Conservation (phyloP, 2,797 vertebrate genomes). For the Xyrichtys novacula region DNA sequence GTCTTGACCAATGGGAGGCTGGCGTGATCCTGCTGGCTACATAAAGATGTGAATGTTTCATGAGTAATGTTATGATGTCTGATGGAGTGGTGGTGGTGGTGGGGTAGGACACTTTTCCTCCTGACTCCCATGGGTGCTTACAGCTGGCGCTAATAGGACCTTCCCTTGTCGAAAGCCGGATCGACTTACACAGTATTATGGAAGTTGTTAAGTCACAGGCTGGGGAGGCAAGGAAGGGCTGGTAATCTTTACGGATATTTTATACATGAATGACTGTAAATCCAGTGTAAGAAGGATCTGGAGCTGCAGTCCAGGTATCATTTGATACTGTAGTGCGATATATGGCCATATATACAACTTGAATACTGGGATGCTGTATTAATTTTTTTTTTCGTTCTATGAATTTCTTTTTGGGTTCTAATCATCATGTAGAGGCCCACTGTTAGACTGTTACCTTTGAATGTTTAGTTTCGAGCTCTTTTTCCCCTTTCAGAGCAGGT, state of each 20-base stretch:
- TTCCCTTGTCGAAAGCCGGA: conserved; percentile 64
- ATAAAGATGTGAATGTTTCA: conserved; percentile 84
- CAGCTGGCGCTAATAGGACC: conserved; percentile 80
- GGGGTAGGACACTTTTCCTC: conserved; percentile 66
- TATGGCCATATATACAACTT: neutral
- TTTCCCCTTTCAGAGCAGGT: too few species aligned
- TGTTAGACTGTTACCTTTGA: too few species aligned
- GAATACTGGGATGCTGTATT: too few species aligned
- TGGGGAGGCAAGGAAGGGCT: conserved; percentile 23
- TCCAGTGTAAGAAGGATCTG: conserved; percentile 15
- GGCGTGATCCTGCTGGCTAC: conserved; percentile 69
- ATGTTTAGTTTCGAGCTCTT: too few species aligned
- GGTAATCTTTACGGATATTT: conserved; percentile 37
- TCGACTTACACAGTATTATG: conserved; percentile 73
- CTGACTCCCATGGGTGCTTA: conserved; percentile 70
- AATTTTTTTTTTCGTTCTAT: too few species aligned
- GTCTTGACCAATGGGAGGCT: conserved; percentile 78
- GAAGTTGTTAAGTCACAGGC: conserved; percentile 46
- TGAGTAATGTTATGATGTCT: conserved; percentile 79
- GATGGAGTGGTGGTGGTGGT: conserved; percentile 38
- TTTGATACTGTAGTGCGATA: conserved; percentile 10
- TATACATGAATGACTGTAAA: conserved; percentile 16
- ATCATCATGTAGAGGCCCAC: too few species aligned
- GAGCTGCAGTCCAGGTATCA: conserved; percentile 8
- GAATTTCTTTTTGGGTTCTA: too few species aligned